These are phyloP conservation scores for Lampropteryx suffumata DNA, from an alignment of 2,888 invertebrate genomes.

Conservation along the genomic window DNA sequence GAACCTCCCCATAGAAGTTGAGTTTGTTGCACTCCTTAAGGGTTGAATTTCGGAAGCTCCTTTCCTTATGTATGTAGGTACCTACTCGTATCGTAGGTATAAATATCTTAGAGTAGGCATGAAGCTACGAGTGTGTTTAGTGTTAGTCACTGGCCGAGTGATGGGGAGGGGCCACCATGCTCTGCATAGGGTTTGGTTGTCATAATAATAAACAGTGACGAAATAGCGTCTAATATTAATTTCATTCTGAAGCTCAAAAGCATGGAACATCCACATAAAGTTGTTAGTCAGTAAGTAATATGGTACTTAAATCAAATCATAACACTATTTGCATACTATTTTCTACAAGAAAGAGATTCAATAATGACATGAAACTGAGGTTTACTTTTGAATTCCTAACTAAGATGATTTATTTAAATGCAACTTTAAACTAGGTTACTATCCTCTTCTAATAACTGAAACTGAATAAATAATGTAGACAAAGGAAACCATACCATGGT, in stretches of 20 bases:
- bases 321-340: slow-evolving; percentile 27
- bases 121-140: too few species aligned
- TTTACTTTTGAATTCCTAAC: slow-evolving; percentile 20
- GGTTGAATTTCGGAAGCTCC: too few species aligned
- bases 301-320: slow-evolving; percentile 15
- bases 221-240: slow-evolving; percentile 26
- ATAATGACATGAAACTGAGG: slow-evolving; percentile 20
- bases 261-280: slow-evolving; percentile 23
- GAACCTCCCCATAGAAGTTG: too few species aligned
- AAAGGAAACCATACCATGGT: slow-evolving; percentile 83
- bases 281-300: slow-evolving; percentile 16
- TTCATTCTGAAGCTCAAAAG: slow-evolving; percentile 31
- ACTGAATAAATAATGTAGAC: slow-evolving; percentile 68
- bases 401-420: slow-evolving; percentile 47
- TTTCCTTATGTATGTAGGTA: too few species aligned
- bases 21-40: too few species aligned
- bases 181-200: slow-evolving; percentile 43
- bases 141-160: neutral
- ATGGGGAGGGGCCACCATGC: slow-evolving; percentile 56
- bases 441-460: slow-evolving; percentile 64
- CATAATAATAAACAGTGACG: slow-evolving; percentile 35
- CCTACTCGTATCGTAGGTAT: too few species aligned
- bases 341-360: slow-evolving; percentile 26
- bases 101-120: too few species aligned
- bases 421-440: slow-evolving; percentile 59